These are phyloP conservation scores for Pygoscelis antarcticus DNA, from an alignment of 2,113 vertebrate species.

Conservation along the genomic window DNA sequence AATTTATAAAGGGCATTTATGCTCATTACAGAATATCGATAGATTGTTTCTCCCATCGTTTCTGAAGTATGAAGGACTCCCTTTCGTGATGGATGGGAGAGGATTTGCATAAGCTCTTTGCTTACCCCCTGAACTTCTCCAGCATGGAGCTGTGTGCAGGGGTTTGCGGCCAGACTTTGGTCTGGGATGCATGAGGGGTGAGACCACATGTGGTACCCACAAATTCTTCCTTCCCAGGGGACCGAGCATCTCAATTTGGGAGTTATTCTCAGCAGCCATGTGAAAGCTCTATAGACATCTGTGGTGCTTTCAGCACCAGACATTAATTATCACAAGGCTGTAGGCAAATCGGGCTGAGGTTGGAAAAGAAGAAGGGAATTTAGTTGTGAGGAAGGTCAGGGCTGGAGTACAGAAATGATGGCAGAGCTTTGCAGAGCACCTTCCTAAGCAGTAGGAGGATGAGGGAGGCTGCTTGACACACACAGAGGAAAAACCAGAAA, in stretches of 20 bases:
- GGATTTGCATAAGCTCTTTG: slow-evolving; percentile 33
- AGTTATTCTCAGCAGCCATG: not conserved
- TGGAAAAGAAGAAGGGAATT: not conserved
- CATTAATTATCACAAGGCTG: not conserved
- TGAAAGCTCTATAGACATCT: not conserved
- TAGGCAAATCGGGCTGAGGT: not conserved
- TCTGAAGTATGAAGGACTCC: slow-evolving; percentile 61
- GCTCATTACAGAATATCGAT: slow-evolving; percentile 67
- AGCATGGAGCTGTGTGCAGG: not conserved
- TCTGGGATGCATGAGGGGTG: not conserved
- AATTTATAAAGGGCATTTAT: slow-evolving; percentile 71
- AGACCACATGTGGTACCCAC: not conserved
- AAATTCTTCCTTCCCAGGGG: not conserved
- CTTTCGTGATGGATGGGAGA: slow-evolving; percentile 33
- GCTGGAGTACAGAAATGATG: not conserved
- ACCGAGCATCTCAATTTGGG: not conserved
- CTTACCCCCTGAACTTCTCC: not conserved
- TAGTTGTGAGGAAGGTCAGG: not conserved
- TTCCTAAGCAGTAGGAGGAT: not conserved
- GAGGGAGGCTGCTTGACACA: not conserved
- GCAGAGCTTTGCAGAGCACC: not conserved
- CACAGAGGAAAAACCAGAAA: fast-evolving
- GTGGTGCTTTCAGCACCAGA: not conserved
- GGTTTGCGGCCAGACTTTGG: not conserved
- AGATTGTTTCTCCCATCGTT: slow-evolving; percentile 64